Conservation (phyloP, 2,888 invertebrate species). For the Caenorhabditis sp. region DNA sequence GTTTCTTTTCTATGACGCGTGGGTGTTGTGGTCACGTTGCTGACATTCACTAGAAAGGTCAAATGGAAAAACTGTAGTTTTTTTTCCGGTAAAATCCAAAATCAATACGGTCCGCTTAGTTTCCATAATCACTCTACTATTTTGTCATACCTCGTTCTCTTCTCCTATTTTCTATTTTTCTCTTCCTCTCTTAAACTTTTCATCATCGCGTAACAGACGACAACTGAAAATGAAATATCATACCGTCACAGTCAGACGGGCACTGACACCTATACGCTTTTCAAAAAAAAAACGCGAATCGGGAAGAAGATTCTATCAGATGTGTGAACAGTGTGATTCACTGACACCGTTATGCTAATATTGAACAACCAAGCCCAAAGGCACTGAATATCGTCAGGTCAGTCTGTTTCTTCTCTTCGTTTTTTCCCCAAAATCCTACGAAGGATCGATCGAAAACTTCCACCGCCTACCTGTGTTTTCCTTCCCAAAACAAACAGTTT, state of each 20-base stretch:
- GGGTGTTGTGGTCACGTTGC: too few species aligned
- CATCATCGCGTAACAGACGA: constrained; percentile 27
- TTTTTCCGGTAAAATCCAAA: neutral
- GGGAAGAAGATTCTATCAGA: constrained; percentile 27
- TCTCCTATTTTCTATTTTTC: constrained; percentile 13
- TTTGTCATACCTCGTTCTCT: constrained; percentile 26
- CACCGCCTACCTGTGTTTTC: constrained; percentile 19
- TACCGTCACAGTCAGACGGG: constrained; percentile 8
- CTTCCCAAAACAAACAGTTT: constrained; percentile 28
- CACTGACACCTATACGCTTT: constrained; percentile 20
- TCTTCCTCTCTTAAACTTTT: constrained; percentile 16
- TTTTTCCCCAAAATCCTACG: constrained; percentile 11
- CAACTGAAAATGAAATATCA: constrained; percentile 32
- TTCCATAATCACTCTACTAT: constrained; percentile 46
- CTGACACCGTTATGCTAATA: constrained; percentile 55
- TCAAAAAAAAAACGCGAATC: neutral
- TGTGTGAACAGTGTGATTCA: constrained; percentile 61
- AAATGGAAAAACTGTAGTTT: too few species aligned
- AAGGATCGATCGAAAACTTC: constrained; percentile 11
- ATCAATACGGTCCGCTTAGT: constrained; percentile 13
- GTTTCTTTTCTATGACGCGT: too few species aligned
- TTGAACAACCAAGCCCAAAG: constrained; percentile 24
- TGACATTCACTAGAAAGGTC: too few species aligned
- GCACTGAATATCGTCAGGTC: constrained; percentile 45
- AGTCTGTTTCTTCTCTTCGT: constrained; percentile 25